These are phyloP conservation scores for Eupithecia subumbrata DNA, from an alignment of 2,888 invertebrate genomes.

Conservation along the genomic window DNA sequence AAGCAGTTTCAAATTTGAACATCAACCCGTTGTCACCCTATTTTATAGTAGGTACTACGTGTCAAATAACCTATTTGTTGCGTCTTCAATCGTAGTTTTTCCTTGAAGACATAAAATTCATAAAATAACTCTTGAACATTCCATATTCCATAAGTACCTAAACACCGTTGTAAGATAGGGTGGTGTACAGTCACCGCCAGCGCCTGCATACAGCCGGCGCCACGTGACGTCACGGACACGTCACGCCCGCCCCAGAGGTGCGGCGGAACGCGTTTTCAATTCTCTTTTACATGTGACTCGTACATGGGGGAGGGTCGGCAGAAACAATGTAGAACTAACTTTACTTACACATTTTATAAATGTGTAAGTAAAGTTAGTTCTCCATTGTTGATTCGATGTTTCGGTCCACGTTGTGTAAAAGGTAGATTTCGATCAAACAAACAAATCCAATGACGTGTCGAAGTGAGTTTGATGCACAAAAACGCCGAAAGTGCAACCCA, in stretches of 20 bases:
- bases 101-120: conserved; percentile 2
- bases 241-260: conserved; percentile 38
- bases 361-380: no score
- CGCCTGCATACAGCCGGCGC: neutral
- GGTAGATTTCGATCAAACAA: neutral
- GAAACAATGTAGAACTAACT: neutral
- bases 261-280: conserved; percentile 42
- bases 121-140: neutral
- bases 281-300: conserved; percentile 39
- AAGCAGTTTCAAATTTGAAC: neutral
- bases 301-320: conserved; percentile 35
- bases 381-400: neutral
- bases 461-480: neutral
- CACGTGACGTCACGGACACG: conserved; percentile 29
- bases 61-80: neutral
- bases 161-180: neutral
- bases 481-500: neutral
- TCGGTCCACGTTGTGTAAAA: neutral
- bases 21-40: neutral
- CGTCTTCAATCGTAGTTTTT: neutral
- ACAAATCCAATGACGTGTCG: neutral
- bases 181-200: neutral
- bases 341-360: neutral
- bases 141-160: neutral
- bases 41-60: neutral